Evolutionary conservation across 2,113 vertebrate genomes (phyloP).

Genomic region (Phoxinus phoxinus): DNA sequence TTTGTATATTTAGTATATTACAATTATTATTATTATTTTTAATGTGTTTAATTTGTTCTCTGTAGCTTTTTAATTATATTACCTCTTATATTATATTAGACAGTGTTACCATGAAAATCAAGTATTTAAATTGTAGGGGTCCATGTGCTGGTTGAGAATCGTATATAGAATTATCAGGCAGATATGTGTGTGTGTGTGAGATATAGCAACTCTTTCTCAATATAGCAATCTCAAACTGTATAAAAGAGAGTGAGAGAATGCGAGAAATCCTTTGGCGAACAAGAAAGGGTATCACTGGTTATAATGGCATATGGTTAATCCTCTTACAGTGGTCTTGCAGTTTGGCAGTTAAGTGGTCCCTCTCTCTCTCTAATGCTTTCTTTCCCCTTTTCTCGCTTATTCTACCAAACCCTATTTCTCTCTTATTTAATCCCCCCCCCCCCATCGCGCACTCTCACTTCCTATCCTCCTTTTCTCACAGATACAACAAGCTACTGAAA

Average conservation of each 20-base stretch:
- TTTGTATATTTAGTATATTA: no score
- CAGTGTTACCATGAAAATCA: neutral
- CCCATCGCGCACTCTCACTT: neutral
- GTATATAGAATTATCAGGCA: neutral
- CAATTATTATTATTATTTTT: no score
- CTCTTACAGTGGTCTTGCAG: conserved; percentile 44
- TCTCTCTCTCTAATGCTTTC: conserved; percentile 31
- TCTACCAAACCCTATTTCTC: conserved; percentile 25
- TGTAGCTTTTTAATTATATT: neutral
- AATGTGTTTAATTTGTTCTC: no score
- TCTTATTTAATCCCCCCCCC: conserved; percentile 1
- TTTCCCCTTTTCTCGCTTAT: conserved; percentile 1
- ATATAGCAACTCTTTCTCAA: neutral
- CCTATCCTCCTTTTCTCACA: neutral
- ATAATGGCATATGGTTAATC: conserved; percentile 49
- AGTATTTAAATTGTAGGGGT: neutral
- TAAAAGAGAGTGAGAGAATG: neutral
- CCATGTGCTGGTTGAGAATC: no score
- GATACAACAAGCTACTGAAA: neutral
- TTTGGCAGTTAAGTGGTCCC: conserved; percentile 33
- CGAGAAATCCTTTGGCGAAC: neutral
- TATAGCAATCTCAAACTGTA: neutral
- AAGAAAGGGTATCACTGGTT: conserved; percentile 47
- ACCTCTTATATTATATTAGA: neutral
- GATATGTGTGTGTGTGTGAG: neutral